Base-by-base conservation (phyloP, 2,797 vertebrate genomes). In the Enoplosus armatus region DNA sequence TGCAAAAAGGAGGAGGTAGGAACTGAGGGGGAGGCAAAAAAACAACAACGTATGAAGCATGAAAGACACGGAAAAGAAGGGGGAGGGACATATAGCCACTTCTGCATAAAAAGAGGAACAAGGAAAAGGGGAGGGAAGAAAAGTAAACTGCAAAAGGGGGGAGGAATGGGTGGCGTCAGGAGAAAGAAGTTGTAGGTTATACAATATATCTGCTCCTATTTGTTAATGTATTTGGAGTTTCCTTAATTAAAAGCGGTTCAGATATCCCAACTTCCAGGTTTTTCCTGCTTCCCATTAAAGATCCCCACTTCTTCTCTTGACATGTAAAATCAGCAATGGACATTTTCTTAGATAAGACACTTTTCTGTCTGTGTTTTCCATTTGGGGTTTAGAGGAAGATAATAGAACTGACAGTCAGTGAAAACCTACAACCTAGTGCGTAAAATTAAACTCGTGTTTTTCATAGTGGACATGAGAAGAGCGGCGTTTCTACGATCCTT, bases 81-180 rank as follows among this genome's bases (percentile, higher is more conserved):
- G 85, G 82, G 89, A 68, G 85, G 89, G 75, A 78, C 74, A 0
- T 54, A 15, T 26, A 47, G 41, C 12, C 37, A 50, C 62, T 72
- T 82, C 71, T 85, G 80, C 76, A 84, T 81, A 81, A 70, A 90
- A 84, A 87, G 85, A 85, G 85, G 76, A 87, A 87, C 39, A 77
- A 76, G 58, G 31, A 58, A 56, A 53, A 48, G 51, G 65, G 81
- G 71, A 61, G 78, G 86, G 83, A 45, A 41, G 54, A 69, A 60
- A 80, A 59, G 50, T 47, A 24, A 43, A 65, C 68, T 39, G 65
- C 62, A 61, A 56, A 59, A n/a, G 31, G 43, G 31, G 20, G 63
- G 45, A 54, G 27, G 53, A 53, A 51, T 65, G 67, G 59, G 55
- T 54, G 64, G 61, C 1, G 48, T 68, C 50, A 77, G 35, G 7